Evolutionary conservation across 2,113 vertebrate species (phyloP), one percentile per base, ranked within the genome.

Genomic region (Monopterus albus): DNA sequence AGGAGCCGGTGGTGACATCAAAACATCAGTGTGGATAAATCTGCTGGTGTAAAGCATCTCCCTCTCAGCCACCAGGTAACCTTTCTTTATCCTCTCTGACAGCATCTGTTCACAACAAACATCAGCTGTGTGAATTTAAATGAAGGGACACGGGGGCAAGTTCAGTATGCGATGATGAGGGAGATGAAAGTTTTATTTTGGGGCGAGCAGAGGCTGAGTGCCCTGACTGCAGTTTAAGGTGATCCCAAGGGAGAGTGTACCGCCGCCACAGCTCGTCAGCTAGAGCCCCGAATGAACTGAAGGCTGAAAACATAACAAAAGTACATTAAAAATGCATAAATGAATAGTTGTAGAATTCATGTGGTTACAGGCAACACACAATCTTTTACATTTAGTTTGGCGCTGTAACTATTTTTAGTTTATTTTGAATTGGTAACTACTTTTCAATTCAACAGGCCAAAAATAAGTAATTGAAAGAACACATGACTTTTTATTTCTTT

Each of bases 1-100:
- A 91, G 93, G 87, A 55, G 49, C 65, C 63, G 52, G 73, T 57
- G 78, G 83, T 92, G 91, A 92, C 93, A 92, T 93, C 84, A 92
- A 93, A 94, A 93, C 93, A 94, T 94, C 93, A 93, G 77, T 68
- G 78, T 65, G 86, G 89, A 93, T 94, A 91, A 92, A 92, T 89
- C 87, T 81, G 80, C 72, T 79, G 60, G 64, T 81, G 85, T 76
- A 80, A 77, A 89, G 73, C 81, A 79, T 85, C 83, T 58, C 51
- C 68, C 81, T 83, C 69, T 76, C 81, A 90, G 91, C 89, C 91
- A 91, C 92, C 93, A 93, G 93, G 92, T 94, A 91, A 91, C 87
- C 82, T 87, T 81, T 81, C 84, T 88, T 89, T 87, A 91, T 93
- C 86, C 82, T 80, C 81, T 87, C 78, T 91, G 92, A 93, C 92